Percentiles rank a stretch among this genome's conserved stretches.
Conservation (phyloP, 2,888 invertebrate species). For the Ligdia adustata region DNA sequence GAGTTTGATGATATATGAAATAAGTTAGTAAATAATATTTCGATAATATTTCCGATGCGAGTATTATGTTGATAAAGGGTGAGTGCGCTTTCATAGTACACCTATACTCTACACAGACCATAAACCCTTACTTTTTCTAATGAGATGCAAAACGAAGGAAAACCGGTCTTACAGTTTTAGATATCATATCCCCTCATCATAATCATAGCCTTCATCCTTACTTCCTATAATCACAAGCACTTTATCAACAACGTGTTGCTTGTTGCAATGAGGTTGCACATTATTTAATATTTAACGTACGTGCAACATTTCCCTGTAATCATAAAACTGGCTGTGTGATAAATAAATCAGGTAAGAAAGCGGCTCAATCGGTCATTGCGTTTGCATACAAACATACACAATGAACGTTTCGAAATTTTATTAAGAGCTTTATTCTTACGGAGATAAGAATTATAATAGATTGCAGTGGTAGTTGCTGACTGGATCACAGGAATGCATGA, state of each 20-base stretch:
- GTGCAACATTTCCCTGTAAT: slow-evolving; percentile 29
- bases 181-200: slow-evolving; percentile 1
- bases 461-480: slow-evolving; percentile 19
- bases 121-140: too few relatives aligned
- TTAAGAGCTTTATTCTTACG: slow-evolving; percentile 7
- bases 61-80: too few relatives aligned
- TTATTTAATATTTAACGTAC: slow-evolving; percentile 13
- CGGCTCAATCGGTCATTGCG: slow-evolving; percentile 46
- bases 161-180: too few relatives aligned
- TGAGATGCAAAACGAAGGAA: too few relatives aligned
- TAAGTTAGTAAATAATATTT: too few relatives aligned
- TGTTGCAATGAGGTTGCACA: too few relatives aligned
- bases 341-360: slow-evolving; percentile 41
- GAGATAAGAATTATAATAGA: slow-evolving; percentile 10
- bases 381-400: slow-evolving; percentile 39
- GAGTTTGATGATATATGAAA: too few relatives aligned
- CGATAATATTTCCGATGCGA: too few relatives aligned
- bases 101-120: too few relatives aligned
- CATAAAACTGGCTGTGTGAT: slow-evolving; percentile 28
- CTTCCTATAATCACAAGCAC: slow-evolving; percentile 4
- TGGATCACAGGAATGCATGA: slow-evolving; percentile 57
- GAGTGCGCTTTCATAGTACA: too few relatives aligned
- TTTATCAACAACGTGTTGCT: slow-evolving; percentile 2
- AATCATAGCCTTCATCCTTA: slow-evolving; percentile 6
- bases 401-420: slow-evolving; percentile 1